A percentile compares a stretch with the other conserved stretches of the same genome.
phyloP scores from a whole-genome alignment of 2,113 vertebrate genomes.

The Pleuronectes platessa region DNA sequence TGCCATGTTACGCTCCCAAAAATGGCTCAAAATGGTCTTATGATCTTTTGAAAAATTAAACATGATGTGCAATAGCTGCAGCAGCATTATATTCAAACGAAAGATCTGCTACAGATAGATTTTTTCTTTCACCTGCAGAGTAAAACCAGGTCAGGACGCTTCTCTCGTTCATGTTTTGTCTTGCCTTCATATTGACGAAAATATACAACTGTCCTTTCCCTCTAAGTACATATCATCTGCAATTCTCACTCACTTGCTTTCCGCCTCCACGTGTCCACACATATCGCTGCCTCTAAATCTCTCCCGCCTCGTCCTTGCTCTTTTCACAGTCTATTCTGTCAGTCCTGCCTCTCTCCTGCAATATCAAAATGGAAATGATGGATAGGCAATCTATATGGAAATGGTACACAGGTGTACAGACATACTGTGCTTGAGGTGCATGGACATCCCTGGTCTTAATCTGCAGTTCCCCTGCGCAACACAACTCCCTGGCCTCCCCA shows the following conservation, averaged over 20 bases:
- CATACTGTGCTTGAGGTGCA: slow-evolving; percentile 42
- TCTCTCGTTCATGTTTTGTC: not conserved
- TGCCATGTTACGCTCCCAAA: too few relatives aligned
- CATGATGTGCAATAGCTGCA: too few relatives aligned
- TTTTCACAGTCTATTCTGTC: slow-evolving; percentile 48
- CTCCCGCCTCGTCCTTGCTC: slow-evolving; percentile 11
- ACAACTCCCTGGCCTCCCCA: slow-evolving; percentile 24
- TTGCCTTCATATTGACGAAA: not conserved
- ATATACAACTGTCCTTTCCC: slow-evolving; percentile 8
- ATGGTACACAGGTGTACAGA: slow-evolving; percentile 68
- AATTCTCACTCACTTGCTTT: not conserved
- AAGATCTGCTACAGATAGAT: too few relatives aligned
- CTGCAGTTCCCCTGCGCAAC: slow-evolving; percentile 24
- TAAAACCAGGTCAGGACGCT: slow-evolving; percentile 1
- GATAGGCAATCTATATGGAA: slow-evolving; percentile 84
- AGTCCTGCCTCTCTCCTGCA: slow-evolving; percentile 47
- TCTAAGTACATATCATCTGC: slow-evolving; percentile 33
- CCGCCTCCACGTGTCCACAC: slow-evolving; percentile 7
- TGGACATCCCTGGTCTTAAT: slow-evolving; percentile 53
- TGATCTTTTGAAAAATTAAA: too few relatives aligned
- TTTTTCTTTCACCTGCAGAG: not conserved
- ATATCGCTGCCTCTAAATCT: slow-evolving; percentile 24
- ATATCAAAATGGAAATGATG: slow-evolving; percentile 81
- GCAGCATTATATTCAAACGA: too few relatives aligned
- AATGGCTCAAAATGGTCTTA: too few relatives aligned